Percentiles rank a stretch among this genome's conserved stretches.
phyloP scores from a whole-genome alignment of 2,797 vertebrate genomes.

The Aplochiton taeniatus region DNA sequence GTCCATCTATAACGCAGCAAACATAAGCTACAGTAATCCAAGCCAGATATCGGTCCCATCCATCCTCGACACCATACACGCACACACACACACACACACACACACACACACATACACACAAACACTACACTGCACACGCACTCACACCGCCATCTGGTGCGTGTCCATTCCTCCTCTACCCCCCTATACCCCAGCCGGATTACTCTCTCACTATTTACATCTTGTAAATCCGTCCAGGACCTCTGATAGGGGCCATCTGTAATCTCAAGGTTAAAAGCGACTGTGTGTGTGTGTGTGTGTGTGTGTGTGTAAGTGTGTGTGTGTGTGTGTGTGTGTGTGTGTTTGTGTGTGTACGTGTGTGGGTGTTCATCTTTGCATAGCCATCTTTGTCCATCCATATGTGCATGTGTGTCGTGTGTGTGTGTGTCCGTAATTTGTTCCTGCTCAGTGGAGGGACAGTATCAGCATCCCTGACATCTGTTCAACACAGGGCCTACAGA shows the following conservation, averaged over 20 bases:
- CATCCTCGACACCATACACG: too few relatives aligned
- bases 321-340: slow-evolving; percentile 8
- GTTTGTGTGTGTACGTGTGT: neutral
- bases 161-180: neutral
- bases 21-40: too few relatives aligned
- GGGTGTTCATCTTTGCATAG: slow-evolving; percentile 3
- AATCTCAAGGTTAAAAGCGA: slow-evolving; percentile 70
- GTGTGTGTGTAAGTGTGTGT: slow-evolving; percentile 1
- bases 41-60: too few relatives aligned
- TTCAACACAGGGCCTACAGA: slow-evolving; percentile 64
- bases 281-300: slow-evolving; percentile 6
- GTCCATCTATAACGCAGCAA: too few relatives aligned
- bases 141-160: slow-evolving; percentile 56
- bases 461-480: slow-evolving; percentile 72
- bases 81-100: neutral
- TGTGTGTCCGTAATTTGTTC: slow-evolving; percentile 60
- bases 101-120: slow-evolving; percentile 29
- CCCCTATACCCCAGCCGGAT: slow-evolving; percentile 57
- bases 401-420: slow-evolving; percentile 7
- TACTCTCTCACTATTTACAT: slow-evolving; percentile 72
- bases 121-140: slow-evolving; percentile 15
- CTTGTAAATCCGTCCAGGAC: slow-evolving; percentile 64
- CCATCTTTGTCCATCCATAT: slow-evolving; percentile 2
- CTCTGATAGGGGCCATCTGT: slow-evolving; percentile 72
- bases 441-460: slow-evolving; percentile 62